phyloP scores from a whole-genome alignment of 1,140 invertebrate genomes.

The Laupala kohalensis region DNA sequence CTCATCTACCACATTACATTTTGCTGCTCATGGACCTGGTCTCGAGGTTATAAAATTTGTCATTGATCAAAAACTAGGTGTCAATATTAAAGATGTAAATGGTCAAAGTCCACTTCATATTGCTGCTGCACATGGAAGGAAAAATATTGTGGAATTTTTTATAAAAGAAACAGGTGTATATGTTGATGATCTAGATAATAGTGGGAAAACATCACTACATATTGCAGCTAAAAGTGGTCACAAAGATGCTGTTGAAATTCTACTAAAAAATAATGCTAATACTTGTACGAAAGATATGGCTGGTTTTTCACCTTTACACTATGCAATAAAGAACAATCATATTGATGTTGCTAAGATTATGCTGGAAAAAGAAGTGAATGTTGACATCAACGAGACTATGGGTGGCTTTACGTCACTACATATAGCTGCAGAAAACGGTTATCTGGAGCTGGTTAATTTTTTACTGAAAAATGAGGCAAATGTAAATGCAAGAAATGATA shows the following conservation, averaged over 20 bases:
- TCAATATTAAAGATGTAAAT: slow-evolving; percentile 14
- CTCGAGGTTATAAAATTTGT: slow-evolving; percentile 16
- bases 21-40: slow-evolving; percentile 16
- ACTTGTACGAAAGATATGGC: neutral
- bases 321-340: neutral
- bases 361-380: neutral
- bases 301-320: slow-evolving; percentile 1
- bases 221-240: neutral
- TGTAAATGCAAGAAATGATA: slow-evolving; percentile 11
- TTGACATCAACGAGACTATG: slow-evolving; percentile 12
- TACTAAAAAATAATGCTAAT: neutral
- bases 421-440: slow-evolving; percentile 12
- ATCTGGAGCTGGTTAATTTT: slow-evolving; percentile 12
- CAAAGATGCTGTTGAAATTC: neutral
- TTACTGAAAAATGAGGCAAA: slow-evolving; percentile 12
- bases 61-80: slow-evolving; percentile 12
- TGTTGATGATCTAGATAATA: neutral
- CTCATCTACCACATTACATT: slow-evolving; percentile 17
- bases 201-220: neutral
- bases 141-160: neutral
- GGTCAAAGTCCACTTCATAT: slow-evolving; percentile 6
- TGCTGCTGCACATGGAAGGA: slow-evolving; percentile 1
- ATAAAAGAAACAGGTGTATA: neutral
- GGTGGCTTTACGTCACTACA: slow-evolving; percentile 10
- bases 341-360: neutral